Conservation (phyloP, 2,113 vertebrate genomes). For the Oreochromis aureus region DNA sequence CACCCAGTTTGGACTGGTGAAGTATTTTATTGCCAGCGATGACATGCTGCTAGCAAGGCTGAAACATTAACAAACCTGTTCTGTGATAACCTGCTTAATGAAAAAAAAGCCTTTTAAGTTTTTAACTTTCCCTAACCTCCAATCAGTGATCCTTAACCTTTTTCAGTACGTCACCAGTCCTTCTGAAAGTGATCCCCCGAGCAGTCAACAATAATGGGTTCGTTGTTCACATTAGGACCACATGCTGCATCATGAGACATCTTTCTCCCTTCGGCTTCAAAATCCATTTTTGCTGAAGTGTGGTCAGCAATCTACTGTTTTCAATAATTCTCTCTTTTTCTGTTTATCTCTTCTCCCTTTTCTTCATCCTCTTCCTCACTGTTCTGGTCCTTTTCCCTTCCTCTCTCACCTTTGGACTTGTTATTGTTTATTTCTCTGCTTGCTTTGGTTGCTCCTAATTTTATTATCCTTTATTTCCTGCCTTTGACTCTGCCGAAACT, state of each 20-base stretch:
- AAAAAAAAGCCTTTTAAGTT: neutral
- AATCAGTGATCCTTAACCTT: neutral
- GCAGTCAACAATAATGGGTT: neutral
- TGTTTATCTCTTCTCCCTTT: neutral
- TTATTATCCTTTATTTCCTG: neutral
- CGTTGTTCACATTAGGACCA: slow-evolving; percentile 26
- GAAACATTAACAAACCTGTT: neutral
- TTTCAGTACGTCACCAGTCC: neutral
- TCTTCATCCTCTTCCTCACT: neutral
- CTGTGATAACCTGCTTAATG: neutral
- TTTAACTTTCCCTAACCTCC: neutral
- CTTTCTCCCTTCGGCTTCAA: neutral
- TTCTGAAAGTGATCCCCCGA: neutral
- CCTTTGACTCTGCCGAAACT: neutral
- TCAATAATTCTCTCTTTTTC: neutral
- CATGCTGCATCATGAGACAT: slow-evolving; percentile 46
- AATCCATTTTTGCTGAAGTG: neutral
- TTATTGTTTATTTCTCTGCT: neutral
- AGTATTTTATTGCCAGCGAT: neutral
- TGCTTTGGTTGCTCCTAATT: no score
- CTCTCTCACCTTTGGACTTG: neutral
- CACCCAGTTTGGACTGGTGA: neutral
- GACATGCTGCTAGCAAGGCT: neutral
- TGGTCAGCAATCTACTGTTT: neutral
- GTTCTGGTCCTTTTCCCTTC: neutral